Conservation (phyloP, 2,888 invertebrate species). For the Aporophyla lueneburgensis region DNA sequence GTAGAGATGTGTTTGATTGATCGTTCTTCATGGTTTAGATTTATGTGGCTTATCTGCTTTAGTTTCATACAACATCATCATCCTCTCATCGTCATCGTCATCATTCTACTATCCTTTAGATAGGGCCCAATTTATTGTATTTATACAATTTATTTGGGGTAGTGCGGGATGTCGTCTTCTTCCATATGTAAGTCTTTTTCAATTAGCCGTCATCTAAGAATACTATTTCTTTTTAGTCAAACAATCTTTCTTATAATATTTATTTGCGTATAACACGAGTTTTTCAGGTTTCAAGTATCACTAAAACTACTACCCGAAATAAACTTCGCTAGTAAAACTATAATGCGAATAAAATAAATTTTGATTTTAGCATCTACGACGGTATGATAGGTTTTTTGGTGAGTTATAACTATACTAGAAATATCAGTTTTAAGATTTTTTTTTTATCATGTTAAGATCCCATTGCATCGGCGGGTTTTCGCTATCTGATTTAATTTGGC, state of each 20-base stretch:
- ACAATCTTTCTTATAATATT: not conserved
- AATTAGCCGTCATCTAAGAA: not conserved
- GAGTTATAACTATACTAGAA: too few species aligned
- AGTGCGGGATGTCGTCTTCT: too few species aligned
- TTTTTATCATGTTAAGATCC: too few species aligned
- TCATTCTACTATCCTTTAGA: not conserved
- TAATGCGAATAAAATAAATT: too few species aligned
- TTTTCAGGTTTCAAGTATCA: not conserved
- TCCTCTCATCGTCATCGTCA: too few species aligned
- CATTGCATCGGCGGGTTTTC: too few species aligned
- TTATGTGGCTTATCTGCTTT: not conserved
- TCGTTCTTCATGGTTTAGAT: not conserved
- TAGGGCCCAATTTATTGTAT: not conserved
- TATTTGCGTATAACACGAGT: not conserved
- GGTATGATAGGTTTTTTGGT: too few species aligned
- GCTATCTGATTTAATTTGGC: too few species aligned
- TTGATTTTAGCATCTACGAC: too few species aligned
- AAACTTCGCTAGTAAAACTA: too few species aligned
- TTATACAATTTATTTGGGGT: too few species aligned
- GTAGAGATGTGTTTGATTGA: not conserved
- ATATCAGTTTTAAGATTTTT: too few species aligned
- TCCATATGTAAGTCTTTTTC: not conserved
- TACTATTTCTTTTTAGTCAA: not conserved
- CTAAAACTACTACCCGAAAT: not conserved
- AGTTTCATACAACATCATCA: not conserved